A percentile compares a stretch with the other conserved stretches of the same genome.
Conservation (phyloP, 1,140 invertebrate genomes). For the Hetaerina americana region DNA sequence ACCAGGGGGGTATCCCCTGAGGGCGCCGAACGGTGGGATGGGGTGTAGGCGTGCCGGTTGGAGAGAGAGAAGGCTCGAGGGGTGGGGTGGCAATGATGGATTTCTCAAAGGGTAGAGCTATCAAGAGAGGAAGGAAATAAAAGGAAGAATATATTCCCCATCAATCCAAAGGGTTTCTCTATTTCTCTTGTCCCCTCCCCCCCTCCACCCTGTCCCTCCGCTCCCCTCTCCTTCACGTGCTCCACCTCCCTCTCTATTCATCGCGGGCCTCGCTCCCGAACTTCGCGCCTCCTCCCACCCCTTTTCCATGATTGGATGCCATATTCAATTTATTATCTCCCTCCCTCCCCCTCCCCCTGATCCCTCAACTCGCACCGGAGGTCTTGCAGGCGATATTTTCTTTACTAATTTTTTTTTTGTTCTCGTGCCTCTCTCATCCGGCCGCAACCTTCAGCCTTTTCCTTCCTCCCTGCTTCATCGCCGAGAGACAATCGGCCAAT, state of each 20-base stretch:
- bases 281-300: not conserved
- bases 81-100: not conserved
- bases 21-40: no score
- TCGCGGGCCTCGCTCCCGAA: no score
- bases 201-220: no score
- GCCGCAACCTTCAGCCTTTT: not conserved
- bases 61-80: no score
- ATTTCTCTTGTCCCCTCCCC: not conserved
- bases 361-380: no score
- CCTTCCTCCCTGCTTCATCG: no score
- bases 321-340: not conserved
- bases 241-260: no score
- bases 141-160: not conserved
- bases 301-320: not conserved
- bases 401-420: not conserved
- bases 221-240: no score
- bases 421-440: not conserved
- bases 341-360: not conserved
- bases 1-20: no score
- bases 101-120: not conserved
- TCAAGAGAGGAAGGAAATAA: not conserved
- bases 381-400: no score
- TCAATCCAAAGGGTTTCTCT: not conserved
- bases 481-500: not conserved
- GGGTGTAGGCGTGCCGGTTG: no score